A percentile compares a stretch with the other conserved stretches of the same genome.
phyloP scores from a whole-genome alignment of 2,113 vertebrate genomes.

The Tragelaphus scriptus region DNA sequence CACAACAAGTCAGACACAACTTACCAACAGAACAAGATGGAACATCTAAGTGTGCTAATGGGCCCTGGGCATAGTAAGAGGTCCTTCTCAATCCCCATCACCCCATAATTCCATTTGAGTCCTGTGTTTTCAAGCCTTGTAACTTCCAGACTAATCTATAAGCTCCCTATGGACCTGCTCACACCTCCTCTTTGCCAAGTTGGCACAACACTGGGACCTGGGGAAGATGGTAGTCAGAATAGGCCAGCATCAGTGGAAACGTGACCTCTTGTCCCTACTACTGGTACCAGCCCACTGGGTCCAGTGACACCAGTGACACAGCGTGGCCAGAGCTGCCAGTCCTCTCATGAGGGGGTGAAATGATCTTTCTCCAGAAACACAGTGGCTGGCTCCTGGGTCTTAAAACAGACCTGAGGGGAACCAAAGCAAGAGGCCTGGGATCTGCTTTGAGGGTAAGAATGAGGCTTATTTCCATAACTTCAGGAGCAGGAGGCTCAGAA shows the following conservation, averaged over 20 bases:
- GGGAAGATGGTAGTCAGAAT: neutral
- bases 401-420: neutral
- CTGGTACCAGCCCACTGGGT: no score
- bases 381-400: neutral
- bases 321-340: neutral
- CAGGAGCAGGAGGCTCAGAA: neutral
- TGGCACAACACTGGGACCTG: neutral
- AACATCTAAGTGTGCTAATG: fast-evolving
- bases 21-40: neutral
- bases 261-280: fast-evolving
- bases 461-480: neutral
- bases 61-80: fast-evolving
- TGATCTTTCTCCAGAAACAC: neutral
- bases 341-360: neutral
- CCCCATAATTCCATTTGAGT: fast-evolving
- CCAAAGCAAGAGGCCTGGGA: neutral
- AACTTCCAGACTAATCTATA: neutral
- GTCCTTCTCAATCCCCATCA: neutral
- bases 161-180: neutral
- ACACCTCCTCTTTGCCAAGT: neutral
- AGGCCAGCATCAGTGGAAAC: neutral
- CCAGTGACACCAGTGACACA: neutral
- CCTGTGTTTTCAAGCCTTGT: neutral
- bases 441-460: neutral
- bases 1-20: neutral